A percentile compares a stretch with the other conserved stretches of the same genome.
phyloP scores from a whole-genome alignment of 64 coral and sea anemone species.

The Orbicella faveolata region DNA sequence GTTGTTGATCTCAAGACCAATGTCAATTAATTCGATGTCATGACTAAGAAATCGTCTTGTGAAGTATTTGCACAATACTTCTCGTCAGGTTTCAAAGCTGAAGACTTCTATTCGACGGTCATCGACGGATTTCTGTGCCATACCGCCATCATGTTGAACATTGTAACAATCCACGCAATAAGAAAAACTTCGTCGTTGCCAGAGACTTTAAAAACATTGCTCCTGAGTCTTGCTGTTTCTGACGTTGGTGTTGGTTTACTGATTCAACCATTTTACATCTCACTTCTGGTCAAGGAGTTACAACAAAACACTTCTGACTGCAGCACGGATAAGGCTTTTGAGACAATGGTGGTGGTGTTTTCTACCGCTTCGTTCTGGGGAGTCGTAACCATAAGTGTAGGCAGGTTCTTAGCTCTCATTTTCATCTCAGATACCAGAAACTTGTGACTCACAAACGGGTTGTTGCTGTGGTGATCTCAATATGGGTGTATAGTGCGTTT shows the following conservation, averaged over 20 bases:
- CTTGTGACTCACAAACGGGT: neutral
- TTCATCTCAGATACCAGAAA: slow-evolving; percentile 22
- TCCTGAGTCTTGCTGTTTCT: neutral
- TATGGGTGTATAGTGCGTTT: neutral
- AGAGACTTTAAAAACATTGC: neutral
- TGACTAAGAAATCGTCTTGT: neutral
- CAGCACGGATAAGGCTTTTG: too few species aligned
- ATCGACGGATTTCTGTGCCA: neutral
- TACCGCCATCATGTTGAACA: neutral
- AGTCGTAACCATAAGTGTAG: neutral
- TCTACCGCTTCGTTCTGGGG: neutral
- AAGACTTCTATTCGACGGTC: neutral
- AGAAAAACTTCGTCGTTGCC: neutral
- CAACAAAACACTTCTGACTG: neutral
- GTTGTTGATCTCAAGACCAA: too few species aligned
- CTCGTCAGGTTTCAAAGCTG: too few species aligned
- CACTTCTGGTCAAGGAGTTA: neutral
- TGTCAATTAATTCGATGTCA: neutral
- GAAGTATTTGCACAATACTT: neutral
- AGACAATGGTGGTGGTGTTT: neutral
- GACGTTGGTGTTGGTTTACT: neutral
- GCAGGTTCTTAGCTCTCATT: neutral
- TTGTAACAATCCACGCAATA: neutral
- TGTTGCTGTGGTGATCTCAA: neutral
- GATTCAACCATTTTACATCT: neutral